Conservation (phyloP, 2,113 vertebrate species). For the Sorex fumeus region DNA sequence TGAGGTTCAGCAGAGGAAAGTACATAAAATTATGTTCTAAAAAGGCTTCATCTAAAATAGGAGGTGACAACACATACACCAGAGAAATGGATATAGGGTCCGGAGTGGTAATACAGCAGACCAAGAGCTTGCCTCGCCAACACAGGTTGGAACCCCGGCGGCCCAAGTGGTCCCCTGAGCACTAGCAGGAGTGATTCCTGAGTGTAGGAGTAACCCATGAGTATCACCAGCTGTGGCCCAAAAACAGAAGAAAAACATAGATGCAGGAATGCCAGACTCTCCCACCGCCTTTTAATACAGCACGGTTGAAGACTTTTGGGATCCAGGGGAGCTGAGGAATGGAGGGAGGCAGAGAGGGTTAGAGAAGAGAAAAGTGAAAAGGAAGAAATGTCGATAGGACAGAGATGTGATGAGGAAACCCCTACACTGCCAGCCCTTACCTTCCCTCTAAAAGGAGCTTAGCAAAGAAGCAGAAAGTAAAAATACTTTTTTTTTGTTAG, state of each 20-base stretch:
- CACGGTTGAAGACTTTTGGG: background rate
- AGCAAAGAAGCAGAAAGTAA: background rate
- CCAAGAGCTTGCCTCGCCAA: no score
- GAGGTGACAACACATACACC: background rate
- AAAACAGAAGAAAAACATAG: background rate
- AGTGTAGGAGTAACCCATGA: no score
- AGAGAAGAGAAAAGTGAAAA: background rate
- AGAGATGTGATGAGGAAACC: conserved; percentile 20
- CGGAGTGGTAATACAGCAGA: no score
- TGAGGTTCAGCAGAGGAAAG: conserved; percentile 10
- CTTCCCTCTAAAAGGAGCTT: background rate
- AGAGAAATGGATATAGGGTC: background rate
- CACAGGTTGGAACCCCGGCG: no score
- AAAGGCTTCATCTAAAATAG: background rate
- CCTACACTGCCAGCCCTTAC: background rate
- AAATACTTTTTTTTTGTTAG: background rate
- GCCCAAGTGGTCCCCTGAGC: no score
- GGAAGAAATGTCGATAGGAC: background rate
- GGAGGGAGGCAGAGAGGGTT: background rate
- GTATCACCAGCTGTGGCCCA: no score
- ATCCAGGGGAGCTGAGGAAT: background rate
- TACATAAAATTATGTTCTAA: background rate
- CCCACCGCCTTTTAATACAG: background rate
- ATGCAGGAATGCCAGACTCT: background rate
- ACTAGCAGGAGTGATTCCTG: no score